Base-by-base conservation (phyloP, 2,888 invertebrate species). In the Dasypolia templi region DNA sequence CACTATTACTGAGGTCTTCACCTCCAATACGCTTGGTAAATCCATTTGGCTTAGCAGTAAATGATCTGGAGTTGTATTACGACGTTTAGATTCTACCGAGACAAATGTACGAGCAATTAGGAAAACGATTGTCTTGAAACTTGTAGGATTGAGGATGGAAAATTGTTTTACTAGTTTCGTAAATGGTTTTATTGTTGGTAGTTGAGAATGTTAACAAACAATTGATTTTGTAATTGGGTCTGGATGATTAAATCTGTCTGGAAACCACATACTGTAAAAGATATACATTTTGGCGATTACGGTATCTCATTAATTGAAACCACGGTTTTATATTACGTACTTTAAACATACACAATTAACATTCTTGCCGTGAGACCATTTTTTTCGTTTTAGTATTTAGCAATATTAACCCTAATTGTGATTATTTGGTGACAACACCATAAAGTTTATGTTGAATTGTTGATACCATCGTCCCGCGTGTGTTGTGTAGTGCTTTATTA, bases 61-160 rank as follows among this genome's bases (percentile, higher is more conserved):
- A 63, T 53, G 17, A 42, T 56, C 22, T 22, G 22, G 4, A 19
- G 17, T 29, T 32, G 39, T 55, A 69, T 74, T 71, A 69, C 12
- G 46, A 59, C 64, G 56, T 59, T 75, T 71, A 66, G 32, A 64
- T 83, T 53, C 26, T 26, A 26, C 67, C 22, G 26, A 66, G 77
- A 77, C 32, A 72, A 83, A 77, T 77, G 65, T 77, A 66, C 58
- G 19, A 55, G 68, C 71, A 74, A 80, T 83, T 73, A 74, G 22
- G 55, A 61, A 63, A 72, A 70, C 67, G 49, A 68, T 62, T 59
- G 35, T 72, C 49, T 42, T 35, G 1, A 22, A 67, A 75, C 62
- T 78, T 61, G 32, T 29, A 12, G 14, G 22, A 53, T 63, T 66
- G 4, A 42, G 14, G 14, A 4, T 55, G 32, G 49, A 7, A 55